Evolutionary conservation across 1,140 invertebrate species (phyloP).

Genomic region (Probaryconus sp.): DNA sequence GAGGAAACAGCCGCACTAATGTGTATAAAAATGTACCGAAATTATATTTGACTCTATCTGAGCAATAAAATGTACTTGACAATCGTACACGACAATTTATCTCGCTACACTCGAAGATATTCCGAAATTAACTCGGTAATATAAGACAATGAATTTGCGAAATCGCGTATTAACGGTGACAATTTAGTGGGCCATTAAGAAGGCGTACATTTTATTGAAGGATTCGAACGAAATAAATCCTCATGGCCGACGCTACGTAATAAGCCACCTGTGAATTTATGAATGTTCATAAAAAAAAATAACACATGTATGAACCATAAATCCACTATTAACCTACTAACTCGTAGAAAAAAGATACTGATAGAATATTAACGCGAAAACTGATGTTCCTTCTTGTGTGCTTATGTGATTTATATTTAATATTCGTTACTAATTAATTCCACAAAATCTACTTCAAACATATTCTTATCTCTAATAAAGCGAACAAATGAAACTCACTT

Average conservation of each 20-base stretch:
- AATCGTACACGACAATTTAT: constrained; percentile 3
- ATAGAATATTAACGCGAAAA: constrained; percentile 3
- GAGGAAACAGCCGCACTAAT: too few species aligned
- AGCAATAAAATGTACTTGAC: constrained; percentile 10
- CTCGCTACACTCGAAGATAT: neutral
- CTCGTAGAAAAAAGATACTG: neutral
- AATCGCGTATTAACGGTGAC: constrained; percentile 10
- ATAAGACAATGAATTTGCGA: constrained; percentile 10
- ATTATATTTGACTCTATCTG: too few species aligned
- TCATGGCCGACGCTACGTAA: neutral
- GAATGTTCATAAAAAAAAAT: constrained; percentile 1
- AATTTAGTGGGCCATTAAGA: constrained; percentile 10
- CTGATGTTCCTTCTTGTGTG: neutral
- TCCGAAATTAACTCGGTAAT: constrained; percentile 15
- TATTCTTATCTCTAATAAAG: too few species aligned
- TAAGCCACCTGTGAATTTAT: constrained; percentile 9
- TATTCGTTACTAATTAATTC: constrained; percentile 2
- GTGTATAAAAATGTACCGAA: too few species aligned
- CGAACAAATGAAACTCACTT: too few species aligned
- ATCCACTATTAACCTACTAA: constrained; percentile 3
- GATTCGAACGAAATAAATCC: neutral
- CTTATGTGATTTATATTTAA: too few species aligned
- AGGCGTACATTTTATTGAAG: constrained; percentile 7
- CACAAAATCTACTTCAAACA: too few species aligned
- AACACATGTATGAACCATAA: neutral